phyloP scores from a whole-genome alignment of 2,888 invertebrate species.

The Teleogryllus oceanicus region DNA sequence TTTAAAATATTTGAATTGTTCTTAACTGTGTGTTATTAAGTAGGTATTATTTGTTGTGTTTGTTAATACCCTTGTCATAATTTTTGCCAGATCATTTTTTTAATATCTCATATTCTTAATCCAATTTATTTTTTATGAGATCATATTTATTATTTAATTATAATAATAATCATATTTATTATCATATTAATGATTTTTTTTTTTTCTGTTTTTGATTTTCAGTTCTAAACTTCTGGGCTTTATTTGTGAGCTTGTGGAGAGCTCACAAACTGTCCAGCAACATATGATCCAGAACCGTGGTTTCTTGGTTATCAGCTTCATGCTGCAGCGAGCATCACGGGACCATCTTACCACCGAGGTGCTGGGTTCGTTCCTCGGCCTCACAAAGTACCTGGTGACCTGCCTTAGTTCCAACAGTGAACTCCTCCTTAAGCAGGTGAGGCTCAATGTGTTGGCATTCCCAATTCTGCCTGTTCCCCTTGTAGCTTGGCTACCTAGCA shows the following conservation, averaged over 20 bases:
- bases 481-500: slow-evolving; percentile 5
- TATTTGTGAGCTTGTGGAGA: slow-evolving; percentile 95
- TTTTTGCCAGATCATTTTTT: background rate
- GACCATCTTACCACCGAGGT: slow-evolving; percentile 94
- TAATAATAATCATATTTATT: too few species aligned
- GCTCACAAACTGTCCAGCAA: slow-evolving; percentile 95
- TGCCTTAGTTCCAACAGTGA: slow-evolving; percentile 91
- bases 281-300: slow-evolving; percentile 99
- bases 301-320: slow-evolving; percentile 95
- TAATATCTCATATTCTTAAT: background rate
- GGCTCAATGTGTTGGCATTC: slow-evolving; percentile 18
- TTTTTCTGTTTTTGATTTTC: slow-evolving; percentile 43
- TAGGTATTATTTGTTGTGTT: background rate
- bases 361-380: slow-evolving; percentile 82
- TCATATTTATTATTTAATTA: too few species aligned
- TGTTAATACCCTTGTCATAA: slow-evolving; percentile 25
- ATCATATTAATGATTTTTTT: slow-evolving; percentile 20
- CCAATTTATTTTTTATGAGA: background rate
- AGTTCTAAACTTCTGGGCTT: slow-evolving; percentile 95
- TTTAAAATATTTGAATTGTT: slow-evolving; percentile 27
- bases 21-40: background rate
- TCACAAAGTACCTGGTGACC: slow-evolving; percentile 89
- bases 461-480: slow-evolving; percentile 18
- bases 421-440: slow-evolving; percentile 86
- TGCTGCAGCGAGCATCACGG: slow-evolving; percentile 87